Evolutionary conservation across 2,797 vertebrate species (phyloP), one percentile per base, ranked within the genome.

Genomic region (Chromobotia macracanthus): DNA sequence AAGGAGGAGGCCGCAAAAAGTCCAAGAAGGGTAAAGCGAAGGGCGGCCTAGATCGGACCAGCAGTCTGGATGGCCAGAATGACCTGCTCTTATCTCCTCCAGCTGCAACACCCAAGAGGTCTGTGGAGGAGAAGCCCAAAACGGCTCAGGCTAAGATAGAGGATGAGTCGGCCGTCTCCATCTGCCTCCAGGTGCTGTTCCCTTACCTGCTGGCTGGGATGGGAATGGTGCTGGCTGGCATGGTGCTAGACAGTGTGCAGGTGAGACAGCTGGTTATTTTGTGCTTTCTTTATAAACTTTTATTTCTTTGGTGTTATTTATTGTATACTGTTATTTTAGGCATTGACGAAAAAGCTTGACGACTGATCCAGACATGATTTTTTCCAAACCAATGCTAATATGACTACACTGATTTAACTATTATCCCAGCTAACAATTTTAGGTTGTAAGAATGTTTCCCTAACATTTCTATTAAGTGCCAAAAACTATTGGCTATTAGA

Each of bases 191-290:
- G 90, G 96, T 98, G 85, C 25, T 95, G 15, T 88, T 96, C 71
- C 97, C 97, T 0, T 99, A 96, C 90, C 81, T 97, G 84, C 88
- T 97, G 67, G 96, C 97, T n/a, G 97, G 97, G 70, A 93, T 98
- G 90, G 97, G 97, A 28, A 96, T 99, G 94, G 95, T 97, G 72
- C 90, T 96, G 92, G 97, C 97, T 0, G 97, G 97, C 55, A 92
- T 97, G 93, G 96, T 97, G 86, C 90, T 99, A 87, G 93, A 97
- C 89, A 89, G 80, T 8, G 94, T 98, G 44, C 96, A 98, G 96
- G 97, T 98, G 77, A 88, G 90, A 65, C 12, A 8, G 5, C 19
- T 46, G 25, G 16, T 15, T 2, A 15, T 15, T 35, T 51, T 80
- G 15, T 19, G 28, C 10, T 65, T 55, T 63, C 31, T 19, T 21